A percentile compares a stretch with the other conserved stretches of the same genome.
Conservation (phyloP, 2,113 vertebrate genomes). For the Heptranchias perlo region DNA sequence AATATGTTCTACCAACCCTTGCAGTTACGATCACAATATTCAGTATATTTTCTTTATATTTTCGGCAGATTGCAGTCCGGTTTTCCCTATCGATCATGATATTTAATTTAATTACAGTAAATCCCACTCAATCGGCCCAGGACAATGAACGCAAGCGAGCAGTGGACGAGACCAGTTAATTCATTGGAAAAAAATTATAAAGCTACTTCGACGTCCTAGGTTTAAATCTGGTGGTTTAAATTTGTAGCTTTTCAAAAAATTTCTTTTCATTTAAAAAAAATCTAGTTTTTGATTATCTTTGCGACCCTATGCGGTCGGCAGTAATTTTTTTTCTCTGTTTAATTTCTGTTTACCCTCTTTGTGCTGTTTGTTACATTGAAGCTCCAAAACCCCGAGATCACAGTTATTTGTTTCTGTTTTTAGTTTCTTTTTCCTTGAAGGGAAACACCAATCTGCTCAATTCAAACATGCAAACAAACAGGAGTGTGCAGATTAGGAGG, state of each 20-base stretch:
- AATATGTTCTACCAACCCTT: not conserved
- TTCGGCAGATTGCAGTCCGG: not conserved
- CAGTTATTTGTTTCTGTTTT: not conserved
- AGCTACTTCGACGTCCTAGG: not conserved
- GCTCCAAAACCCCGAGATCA: no score
- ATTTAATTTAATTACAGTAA: not conserved
- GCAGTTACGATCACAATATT: not conserved
- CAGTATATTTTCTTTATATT: not conserved
- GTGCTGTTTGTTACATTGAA: no score
- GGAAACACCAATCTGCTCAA: not conserved
- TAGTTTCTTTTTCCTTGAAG: not conserved
- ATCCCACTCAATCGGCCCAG: not conserved
- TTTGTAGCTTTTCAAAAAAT: not conserved
- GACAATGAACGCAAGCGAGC: not conserved
- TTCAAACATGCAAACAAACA: not conserved
- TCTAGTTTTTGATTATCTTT: not conserved
- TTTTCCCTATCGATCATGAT: no score
- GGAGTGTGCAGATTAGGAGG: not conserved
- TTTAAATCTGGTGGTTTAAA: not conserved
- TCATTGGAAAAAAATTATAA: not conserved
- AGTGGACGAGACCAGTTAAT: conserved; percentile 4
- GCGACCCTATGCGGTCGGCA: no score
- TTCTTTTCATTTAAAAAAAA: not conserved
- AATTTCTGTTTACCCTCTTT: no score
- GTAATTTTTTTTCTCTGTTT: no score